phyloP scores from a whole-genome alignment of 2,113 vertebrate genomes.

The Falcunculus frontatus region DNA sequence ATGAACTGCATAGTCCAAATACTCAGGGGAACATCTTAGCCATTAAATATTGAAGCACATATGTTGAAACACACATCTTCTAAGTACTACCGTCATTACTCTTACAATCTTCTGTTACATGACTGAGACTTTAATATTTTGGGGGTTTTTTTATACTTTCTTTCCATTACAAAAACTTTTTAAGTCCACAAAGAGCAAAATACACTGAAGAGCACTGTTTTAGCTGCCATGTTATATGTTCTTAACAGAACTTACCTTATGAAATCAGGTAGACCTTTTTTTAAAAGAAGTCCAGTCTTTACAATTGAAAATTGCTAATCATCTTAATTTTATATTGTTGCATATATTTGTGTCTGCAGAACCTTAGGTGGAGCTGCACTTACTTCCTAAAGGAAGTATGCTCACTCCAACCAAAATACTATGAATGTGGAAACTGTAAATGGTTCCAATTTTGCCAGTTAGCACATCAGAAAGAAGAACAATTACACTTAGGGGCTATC shows the following conservation, averaged over 20 bases:
- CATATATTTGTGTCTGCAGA: neutral
- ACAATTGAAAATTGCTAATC: neutral
- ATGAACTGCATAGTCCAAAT: neutral
- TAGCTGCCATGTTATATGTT: neutral
- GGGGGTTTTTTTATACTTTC: fast-evolving
- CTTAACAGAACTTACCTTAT: neutral
- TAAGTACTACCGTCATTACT: neutral
- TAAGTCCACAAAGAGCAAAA: neutral
- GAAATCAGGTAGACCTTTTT: neutral
- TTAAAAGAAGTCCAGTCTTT: neutral
- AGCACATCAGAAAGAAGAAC: neutral
- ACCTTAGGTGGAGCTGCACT: neutral
- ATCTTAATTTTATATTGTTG: neutral
- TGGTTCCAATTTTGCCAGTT: neutral
- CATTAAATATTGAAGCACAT: neutral
- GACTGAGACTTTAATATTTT: neutral
- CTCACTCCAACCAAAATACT: slow-evolving; percentile 19
- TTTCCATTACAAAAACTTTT: neutral
- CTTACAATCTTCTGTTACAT: neutral
- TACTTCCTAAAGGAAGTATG: neutral
- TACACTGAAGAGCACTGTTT: neutral
- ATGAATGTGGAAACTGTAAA: neutral
- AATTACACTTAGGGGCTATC: neutral
- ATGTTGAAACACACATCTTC: neutral
- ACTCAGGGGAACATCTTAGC: neutral